A percentile compares a stretch with the other conserved stretches of the same genome.
Conservation (phyloP, 2,888 invertebrate species). For the Synanthedon vespiformis region DNA sequence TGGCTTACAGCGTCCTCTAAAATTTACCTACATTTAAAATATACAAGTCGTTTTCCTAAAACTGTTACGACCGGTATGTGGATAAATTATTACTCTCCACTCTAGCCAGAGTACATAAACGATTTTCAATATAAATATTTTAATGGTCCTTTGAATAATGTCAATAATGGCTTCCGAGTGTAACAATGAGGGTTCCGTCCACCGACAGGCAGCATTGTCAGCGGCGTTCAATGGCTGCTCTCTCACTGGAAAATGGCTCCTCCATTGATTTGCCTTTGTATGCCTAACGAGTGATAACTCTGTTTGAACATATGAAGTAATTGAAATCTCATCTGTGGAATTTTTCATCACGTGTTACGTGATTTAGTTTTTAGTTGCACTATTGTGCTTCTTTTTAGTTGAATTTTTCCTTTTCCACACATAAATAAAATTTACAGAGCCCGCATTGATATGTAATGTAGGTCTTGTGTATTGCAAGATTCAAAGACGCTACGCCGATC, state of each 20-base stretch:
- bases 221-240: constrained; percentile 39
- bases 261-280: constrained; percentile 49
- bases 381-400: background rate
- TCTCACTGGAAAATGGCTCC: constrained; percentile 54
- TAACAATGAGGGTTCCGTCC: constrained; percentile 57
- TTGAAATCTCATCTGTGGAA: constrained; percentile 30
- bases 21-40: no score
- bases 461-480: no score
- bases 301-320: constrained; percentile 36
- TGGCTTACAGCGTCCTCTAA: no score
- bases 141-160: constrained; percentile 61
- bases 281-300: constrained; percentile 43
- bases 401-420: background rate
- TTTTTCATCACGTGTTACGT: constrained; percentile 3
- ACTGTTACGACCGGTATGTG: background rate
- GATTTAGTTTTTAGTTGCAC: no score
- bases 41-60: no score
- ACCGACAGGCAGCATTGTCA: constrained; percentile 54
- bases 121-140: constrained; percentile 52
- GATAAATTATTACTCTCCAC: constrained; percentile 14
- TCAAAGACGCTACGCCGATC: no score
- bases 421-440: background rate
- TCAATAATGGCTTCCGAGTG: constrained; percentile 63
- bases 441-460: no score
- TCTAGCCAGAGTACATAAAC: constrained; percentile 31